A percentile compares a stretch with the other conserved stretches of the same genome.
Evolutionary conservation across 1,140 invertebrate species (phyloP).

Genomic region (Drosophila azteca): DNA sequence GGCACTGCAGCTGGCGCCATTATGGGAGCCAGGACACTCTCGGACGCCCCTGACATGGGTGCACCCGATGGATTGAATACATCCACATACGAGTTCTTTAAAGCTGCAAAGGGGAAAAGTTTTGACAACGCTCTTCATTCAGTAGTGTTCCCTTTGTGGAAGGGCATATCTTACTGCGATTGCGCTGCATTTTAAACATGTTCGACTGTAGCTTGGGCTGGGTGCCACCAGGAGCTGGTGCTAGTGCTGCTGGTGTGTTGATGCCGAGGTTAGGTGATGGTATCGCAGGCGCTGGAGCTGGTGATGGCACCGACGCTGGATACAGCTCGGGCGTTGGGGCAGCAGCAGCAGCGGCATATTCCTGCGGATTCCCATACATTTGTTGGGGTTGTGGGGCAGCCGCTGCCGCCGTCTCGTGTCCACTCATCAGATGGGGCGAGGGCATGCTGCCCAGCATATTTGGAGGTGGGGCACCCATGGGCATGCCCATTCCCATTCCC

Average conservation of each 20-base stretch:
- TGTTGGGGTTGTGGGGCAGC: not conserved
- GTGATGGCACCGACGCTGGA: conserved; percentile 51
- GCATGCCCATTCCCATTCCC: conserved; percentile 20
- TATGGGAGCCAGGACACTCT: conserved; percentile 84
- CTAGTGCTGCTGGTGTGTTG: conserved; percentile 48
- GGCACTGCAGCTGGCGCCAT: conserved; percentile 83
- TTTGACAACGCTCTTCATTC: not conserved
- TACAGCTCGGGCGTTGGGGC: conserved; percentile 40
- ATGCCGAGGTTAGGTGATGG: too few relatives aligned
- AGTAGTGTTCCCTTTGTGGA: too few relatives aligned
- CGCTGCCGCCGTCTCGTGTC: conserved; percentile 27
- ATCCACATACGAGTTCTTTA: conserved; percentile 93
- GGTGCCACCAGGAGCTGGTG: conserved; percentile 70
- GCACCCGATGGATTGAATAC: conserved; percentile 90
- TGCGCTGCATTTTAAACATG: conserved; percentile 91
- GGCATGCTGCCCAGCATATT: conserved; percentile 3
- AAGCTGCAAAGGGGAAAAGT: conserved; percentile 84
- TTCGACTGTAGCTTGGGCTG: conserved; percentile 85
- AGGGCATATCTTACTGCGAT: conserved; percentile 84
- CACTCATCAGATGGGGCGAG: not conserved
- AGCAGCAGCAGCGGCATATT: conserved; percentile 47
- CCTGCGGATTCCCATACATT: conserved; percentile 30
- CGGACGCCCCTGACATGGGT: conserved; percentile 80
- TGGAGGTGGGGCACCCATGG: conserved; percentile 10
- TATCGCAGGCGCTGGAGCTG: conserved; percentile 46